These are phyloP conservation scores for Carpatolechia fugitivella DNA, from an alignment of 2,888 invertebrate genomes.

Conservation along the genomic window DNA sequence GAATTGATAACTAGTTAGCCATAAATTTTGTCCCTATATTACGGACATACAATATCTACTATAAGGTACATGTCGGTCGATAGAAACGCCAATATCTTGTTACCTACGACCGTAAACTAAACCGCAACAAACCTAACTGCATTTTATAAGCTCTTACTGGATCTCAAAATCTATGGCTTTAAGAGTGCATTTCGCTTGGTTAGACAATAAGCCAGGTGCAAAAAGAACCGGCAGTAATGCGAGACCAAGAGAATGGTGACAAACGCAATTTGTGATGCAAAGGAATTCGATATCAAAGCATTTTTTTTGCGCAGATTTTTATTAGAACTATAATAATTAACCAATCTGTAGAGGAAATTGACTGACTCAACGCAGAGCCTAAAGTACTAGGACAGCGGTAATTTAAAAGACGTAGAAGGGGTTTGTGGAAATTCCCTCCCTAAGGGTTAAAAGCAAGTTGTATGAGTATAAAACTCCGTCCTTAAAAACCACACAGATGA, in stretches of 20 bases:
- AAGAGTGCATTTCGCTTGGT: slow-evolving; percentile 35
- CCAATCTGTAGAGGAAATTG: no score
- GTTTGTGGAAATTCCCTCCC: no score
- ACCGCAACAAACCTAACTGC: slow-evolving; percentile 32
- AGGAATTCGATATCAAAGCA: slow-evolving; percentile 43
- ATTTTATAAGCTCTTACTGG: slow-evolving; percentile 19
- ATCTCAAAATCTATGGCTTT: slow-evolving; percentile 27
- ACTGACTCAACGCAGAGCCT: no score
- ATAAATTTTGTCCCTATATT: not conserved
- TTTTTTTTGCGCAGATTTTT: slow-evolving; percentile 20
- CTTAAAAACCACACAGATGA: no score
- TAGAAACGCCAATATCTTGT: slow-evolving; percentile 34
- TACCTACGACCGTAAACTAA: slow-evolving; percentile 41
- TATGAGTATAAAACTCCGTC: no score
- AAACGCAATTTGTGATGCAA: slow-evolving; percentile 48
- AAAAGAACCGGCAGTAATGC: slow-evolving; percentile 45
- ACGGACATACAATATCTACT: not conserved
- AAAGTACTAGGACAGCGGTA: no score
- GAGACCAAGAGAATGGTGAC: slow-evolving; percentile 50
- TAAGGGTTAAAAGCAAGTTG: no score
- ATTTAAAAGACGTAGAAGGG: no score
- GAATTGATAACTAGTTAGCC: no score
- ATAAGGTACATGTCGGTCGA: slow-evolving; percentile 32
- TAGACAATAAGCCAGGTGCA: slow-evolving; percentile 32
- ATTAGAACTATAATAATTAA: not conserved